Conservation (phyloP, 92 coral and sea anemone genomes). For the Pocillopora meandrina region DNA sequence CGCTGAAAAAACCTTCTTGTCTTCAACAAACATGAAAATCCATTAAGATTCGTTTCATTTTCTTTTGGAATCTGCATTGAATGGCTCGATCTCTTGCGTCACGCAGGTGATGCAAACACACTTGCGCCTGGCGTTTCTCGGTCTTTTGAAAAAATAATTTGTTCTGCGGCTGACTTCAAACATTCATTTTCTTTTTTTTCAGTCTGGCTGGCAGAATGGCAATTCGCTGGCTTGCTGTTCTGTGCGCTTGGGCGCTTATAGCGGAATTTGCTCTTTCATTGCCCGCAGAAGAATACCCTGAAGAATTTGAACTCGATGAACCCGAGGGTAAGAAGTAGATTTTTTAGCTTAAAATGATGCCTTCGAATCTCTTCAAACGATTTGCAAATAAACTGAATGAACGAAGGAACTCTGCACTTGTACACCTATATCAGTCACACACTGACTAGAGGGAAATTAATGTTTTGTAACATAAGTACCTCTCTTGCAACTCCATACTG, state of each 20-base stretch:
- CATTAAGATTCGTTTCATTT: conserved; percentile 20
- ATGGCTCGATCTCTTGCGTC: conserved; percentile 21
- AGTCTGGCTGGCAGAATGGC: conserved; percentile 41
- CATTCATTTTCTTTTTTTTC: conserved; percentile 21
- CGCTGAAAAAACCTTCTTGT: conserved; percentile 35
- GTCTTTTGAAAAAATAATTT: neutral
- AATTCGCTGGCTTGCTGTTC: conserved; percentile 37
- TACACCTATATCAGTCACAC: too few relatives aligned
- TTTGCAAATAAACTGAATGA: too few relatives aligned
- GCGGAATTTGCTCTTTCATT: conserved; percentile 21
- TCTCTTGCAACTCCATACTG: too few relatives aligned
- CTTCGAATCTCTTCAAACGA: neutral
- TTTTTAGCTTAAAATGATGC: neutral
- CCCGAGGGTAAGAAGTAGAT: neutral
- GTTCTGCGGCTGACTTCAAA: neutral
- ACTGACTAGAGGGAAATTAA: too few relatives aligned
- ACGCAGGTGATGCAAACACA: conserved; percentile 33
- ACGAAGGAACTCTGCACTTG: too few relatives aligned
- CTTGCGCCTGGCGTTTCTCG: neutral
- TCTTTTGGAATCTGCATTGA: neutral
- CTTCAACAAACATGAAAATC: conserved; percentile 11
- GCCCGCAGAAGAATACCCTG: conserved; percentile 23
- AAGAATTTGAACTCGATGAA: conserved; percentile 20
- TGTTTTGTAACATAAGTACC: too few relatives aligned
- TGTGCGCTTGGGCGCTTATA: conserved; percentile 20